Percentiles rank a stretch among this genome's conserved stretches.
phyloP scores from a whole-genome alignment of 2,797 vertebrate species.

The Florisuga fusca region DNA sequence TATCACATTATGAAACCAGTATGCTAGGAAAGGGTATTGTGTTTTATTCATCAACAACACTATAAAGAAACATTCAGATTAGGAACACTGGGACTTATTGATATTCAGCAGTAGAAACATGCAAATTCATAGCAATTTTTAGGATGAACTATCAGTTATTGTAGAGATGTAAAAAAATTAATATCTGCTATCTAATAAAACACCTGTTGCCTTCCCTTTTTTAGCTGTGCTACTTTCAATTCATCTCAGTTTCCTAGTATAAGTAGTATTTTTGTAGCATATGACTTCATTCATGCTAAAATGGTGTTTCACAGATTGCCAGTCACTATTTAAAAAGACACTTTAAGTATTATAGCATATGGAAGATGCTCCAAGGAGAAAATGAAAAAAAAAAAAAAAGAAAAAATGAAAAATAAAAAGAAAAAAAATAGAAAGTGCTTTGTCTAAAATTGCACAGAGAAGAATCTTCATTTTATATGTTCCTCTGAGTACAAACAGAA shows the following conservation, averaged over 20 bases:
- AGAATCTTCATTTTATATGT: conserved; percentile 23
- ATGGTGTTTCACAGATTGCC: conserved; percentile 62
- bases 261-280: conserved; percentile 71
- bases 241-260: conserved; percentile 54
- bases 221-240: conserved; percentile 74
- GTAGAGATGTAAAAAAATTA: conserved; percentile 66
- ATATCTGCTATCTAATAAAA: conserved; percentile 75
- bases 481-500: conserved; percentile 34
- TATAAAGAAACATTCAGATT: conserved; percentile 64
- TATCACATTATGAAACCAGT: conserved; percentile 58
- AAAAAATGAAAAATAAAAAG: neutral
- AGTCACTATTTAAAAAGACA: conserved; percentile 70
- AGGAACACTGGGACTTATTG: conserved; percentile 40
- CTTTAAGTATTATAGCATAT: conserved; percentile 72
- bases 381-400: neutral
- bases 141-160: conserved; percentile 52
- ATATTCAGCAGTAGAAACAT: conserved; percentile 37
- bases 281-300: conserved; percentile 74
- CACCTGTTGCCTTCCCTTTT: conserved; percentile 77
- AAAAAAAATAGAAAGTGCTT: neutral
- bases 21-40: conserved; percentile 34
- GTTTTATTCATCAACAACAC: conserved; percentile 69
- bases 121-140: conserved; percentile 55
- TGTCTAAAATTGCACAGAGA: conserved; percentile 16
- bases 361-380: conserved; percentile 56